phyloP scores from a whole-genome alignment of 1,140 invertebrate species.

The Forficula auricularia region DNA sequence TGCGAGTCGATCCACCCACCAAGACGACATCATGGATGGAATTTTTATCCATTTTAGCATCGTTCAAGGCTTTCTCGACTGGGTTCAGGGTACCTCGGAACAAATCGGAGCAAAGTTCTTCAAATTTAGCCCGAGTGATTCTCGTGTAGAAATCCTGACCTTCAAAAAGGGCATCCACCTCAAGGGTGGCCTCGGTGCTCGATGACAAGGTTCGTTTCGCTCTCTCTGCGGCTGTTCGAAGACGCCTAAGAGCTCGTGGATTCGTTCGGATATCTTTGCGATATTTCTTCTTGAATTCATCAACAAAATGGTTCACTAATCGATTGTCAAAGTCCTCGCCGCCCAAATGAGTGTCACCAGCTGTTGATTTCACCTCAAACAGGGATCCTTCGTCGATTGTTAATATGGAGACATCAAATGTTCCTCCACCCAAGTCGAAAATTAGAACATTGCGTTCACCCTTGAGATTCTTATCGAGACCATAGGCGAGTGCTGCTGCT shows the following conservation, averaged over 20 bases:
- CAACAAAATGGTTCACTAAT: conserved; percentile 59
- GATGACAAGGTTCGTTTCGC: conserved; percentile 38
- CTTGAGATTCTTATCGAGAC: conserved; percentile 62
- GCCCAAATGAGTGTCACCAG: conserved; percentile 54
- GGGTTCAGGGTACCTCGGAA: conserved; percentile 38
- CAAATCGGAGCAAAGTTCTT: conserved; percentile 41
- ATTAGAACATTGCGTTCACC: conserved; percentile 58
- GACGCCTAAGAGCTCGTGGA: conserved; percentile 33
- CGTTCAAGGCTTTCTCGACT: conserved; percentile 48
- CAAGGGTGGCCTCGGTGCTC: conserved; percentile 35
- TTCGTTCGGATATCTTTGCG: conserved; percentile 30
- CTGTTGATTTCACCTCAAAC: conserved; percentile 63
- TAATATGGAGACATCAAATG: conserved; percentile 73
- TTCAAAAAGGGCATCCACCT: conserved; percentile 35
- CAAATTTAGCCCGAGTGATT: conserved; percentile 40
- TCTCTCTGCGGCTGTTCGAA: conserved; percentile 44
- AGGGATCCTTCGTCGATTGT: conserved; percentile 69
- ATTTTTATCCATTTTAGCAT: conserved; percentile 54
- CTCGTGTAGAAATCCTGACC: conserved; percentile 42
- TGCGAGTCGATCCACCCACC: conserved; percentile 60
- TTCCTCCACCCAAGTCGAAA: conserved; percentile 57
- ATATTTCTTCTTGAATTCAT: conserved; percentile 35
- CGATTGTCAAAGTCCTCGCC: conserved; percentile 71
- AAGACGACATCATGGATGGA: conserved; percentile 59
- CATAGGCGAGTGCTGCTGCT: conserved; percentile 67